Evolutionary conservation across 2,797 vertebrate genomes (phyloP), one percentile per base, ranked within the genome.

Genomic region (Phrynocephalus guinanensis): DNA sequence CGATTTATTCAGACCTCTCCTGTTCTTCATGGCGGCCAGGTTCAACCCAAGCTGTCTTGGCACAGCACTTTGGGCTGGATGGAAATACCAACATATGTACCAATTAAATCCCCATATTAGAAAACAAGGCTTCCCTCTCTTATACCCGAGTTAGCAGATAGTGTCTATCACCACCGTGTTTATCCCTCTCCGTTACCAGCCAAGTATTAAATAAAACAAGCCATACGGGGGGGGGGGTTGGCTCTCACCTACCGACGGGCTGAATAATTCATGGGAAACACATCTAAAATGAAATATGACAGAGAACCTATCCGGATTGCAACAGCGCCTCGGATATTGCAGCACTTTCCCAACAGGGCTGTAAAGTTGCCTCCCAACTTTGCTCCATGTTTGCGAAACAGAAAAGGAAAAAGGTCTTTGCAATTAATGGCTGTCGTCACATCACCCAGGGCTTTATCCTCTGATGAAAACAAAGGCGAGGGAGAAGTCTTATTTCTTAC

Each of bases 361-460:
- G 67, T 9, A 44, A 88, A 77, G 92, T 89, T 91, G 91, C 82
- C 76, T 88, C 91, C 90, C 88, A 33, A 92, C 89, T 92, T 79
- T 86, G 86, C 88, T 76, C 88, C 91, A 95, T 92, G 85, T 91
- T 72, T 44, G 63, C 2, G 91, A 94, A 95, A 95, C 30, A 4
- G 16, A 10, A 15, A 72, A 33, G n/a, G 26, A 26, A 38, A 48
- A 33, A 33, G 9, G 91, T 94, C 93, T 86, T 86, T 91, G 87
- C 8, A 82, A 92, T 95, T 93, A 50, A 92, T 92, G 91, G 66
- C 79, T 93, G 91, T 94, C 94, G 95, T 93, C 91, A 88, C 81
- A 93, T 86, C 90, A 91, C 87, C 68, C 84, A 78, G 78, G 87
- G 90, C 70, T 76, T 93, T 77, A 92, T 90, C 89, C 52, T 90